Evolutionary conservation across 2,113 vertebrate genomes (phyloP).

Genomic region (Lota lota): DNA sequence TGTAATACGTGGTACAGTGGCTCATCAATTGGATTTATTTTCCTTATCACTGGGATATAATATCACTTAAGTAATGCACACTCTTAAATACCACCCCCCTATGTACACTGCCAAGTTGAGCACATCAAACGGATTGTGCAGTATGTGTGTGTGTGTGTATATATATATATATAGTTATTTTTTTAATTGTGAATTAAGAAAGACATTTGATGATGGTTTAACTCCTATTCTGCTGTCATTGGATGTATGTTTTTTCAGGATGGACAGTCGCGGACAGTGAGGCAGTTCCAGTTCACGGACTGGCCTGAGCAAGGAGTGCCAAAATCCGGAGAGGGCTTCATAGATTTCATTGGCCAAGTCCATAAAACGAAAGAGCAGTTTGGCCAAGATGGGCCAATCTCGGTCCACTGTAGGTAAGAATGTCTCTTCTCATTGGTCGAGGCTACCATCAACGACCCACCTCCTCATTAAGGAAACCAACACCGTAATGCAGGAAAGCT

Average conservation of each 20-base stretch:
- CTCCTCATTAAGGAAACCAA: no score
- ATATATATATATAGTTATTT: conserved; percentile 32
- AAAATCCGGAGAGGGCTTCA: conserved; percentile 98
- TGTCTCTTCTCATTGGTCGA: no score
- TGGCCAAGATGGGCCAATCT: conserved; percentile 98
- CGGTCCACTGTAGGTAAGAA: conserved; percentile 96
- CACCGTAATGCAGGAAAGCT: no score
- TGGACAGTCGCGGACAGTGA: conserved; percentile 95
- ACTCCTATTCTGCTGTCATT: no score
- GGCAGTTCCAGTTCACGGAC: conserved; percentile 99
- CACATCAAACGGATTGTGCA: conserved; percentile 66
- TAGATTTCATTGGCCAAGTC: conserved; percentile 99
- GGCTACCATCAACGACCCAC: no score
- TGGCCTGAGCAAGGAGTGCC: conserved; percentile 99
- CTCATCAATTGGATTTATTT: conserved; percentile 59
- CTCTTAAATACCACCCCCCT: conserved; percentile 58
- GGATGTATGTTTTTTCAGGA: conserved; percentile 72
- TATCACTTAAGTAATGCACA: conserved; percentile 67
- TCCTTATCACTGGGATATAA: conserved; percentile 66
- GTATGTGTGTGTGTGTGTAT: conserved; percentile 48
- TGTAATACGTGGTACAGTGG: conserved; percentile 55
- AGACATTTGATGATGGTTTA: no score
- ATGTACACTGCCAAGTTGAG: conserved; percentile 38
- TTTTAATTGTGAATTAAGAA: no score
- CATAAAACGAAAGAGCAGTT: conserved; percentile 99